phyloP scores from a whole-genome alignment of 2,888 invertebrate species.

The Caenorhabditis parvicauda region DNA sequence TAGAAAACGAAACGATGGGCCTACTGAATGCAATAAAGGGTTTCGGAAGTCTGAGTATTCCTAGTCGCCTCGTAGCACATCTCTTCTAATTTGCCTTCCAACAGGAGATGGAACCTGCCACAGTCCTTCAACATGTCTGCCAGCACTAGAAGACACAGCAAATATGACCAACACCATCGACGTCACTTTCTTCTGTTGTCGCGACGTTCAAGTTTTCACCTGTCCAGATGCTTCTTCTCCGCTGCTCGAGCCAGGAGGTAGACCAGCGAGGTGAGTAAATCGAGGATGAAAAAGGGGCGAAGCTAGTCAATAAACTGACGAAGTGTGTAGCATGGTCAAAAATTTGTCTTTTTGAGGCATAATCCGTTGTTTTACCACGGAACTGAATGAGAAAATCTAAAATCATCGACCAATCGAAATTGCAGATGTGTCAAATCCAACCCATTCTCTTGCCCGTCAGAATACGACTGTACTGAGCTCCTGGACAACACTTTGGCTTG shows the following conservation, averaged over 20 bases:
- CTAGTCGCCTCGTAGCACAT: background rate
- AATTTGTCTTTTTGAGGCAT: background rate
- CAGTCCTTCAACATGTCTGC: constrained; percentile 34
- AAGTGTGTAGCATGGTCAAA: constrained; percentile 1
- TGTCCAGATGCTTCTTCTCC: constrained; percentile 35
- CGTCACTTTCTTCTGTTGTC: constrained; percentile 47
- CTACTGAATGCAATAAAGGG: too few species aligned
- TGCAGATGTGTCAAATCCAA: constrained; percentile 27
- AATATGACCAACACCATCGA: constrained; percentile 36
- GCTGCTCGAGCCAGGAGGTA: constrained; percentile 18
- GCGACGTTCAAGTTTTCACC: constrained; percentile 42
- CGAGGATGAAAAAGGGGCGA: too few species aligned
- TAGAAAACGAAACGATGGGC: too few species aligned
- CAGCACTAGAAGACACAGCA: constrained; percentile 34
- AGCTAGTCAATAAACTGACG: constrained; percentile 10
- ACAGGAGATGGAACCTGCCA: constrained; percentile 35
- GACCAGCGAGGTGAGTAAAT: too few species aligned
- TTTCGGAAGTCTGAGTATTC: too few species aligned
- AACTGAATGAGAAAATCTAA: background rate
- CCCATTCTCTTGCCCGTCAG: constrained; percentile 39
- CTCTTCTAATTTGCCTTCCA: too few species aligned
- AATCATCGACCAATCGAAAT: too few species aligned
- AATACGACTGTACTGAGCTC: constrained; percentile 30
- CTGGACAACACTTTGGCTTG: constrained; percentile 39
- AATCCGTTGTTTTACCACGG: background rate